Evolutionary conservation across 2,113 vertebrate genomes (phyloP), one percentile per base, ranked within the genome.

Genomic region (Perccottus glenii): DNA sequence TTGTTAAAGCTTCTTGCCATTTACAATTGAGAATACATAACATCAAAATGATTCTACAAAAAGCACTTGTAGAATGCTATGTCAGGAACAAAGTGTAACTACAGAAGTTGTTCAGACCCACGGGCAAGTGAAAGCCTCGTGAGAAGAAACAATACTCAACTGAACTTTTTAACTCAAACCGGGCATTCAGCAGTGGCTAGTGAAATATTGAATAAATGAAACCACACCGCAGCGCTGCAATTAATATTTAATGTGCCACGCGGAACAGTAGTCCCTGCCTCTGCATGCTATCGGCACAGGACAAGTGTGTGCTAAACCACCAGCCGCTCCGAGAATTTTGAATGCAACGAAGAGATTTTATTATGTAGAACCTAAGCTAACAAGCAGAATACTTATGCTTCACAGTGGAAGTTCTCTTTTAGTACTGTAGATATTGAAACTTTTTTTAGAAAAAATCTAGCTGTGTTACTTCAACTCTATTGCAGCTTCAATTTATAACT

Each of bases 231-330:
- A 38, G 49, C 40, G 11, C 72, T 5, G 53, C 36, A 8, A 64
- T 88, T 81, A 85, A 88, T 85, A 85, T 80, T 85, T 82, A 66
- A 90, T 81, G 79, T 27, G 62, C 42, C 2, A 19, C 67, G 19
- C 19, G 19, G 19, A 27, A 19, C 50, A 68, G 53, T 44, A 53
- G 49, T 71, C 64, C 45, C 57, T 15, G 16, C 66, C 85, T 55
- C 72, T 72, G 82, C 70, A 33, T 81, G 82, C 44, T 58, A 67
- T 44, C 49, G 62, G 74, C 74, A 57, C 44, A 69, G 76, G 74
- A 82, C 60, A 42, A 59, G 58, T 55, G 10, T 38, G 55, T 16
- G 2, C 27, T 10, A 60, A 57, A 33, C 78, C 80, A 60, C 62
- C 72, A 53, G 80, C 70, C 16, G 81, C 68, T 65, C 46, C 6